phyloP scores from a whole-genome alignment of 2,888 invertebrate species.

The Mythimna albipuncta region DNA sequence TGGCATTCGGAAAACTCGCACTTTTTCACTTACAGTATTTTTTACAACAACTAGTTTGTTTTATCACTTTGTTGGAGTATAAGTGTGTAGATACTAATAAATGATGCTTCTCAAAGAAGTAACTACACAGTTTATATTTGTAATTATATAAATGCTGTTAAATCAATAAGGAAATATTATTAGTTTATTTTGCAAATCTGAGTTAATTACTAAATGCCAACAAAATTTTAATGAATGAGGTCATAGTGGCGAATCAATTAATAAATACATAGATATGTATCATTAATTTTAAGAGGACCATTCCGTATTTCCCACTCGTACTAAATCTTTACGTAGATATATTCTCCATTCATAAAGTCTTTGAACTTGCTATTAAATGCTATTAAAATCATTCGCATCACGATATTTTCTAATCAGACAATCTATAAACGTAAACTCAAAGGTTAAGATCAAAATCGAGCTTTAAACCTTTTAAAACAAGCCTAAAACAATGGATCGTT shows the following conservation, averaged over 20 bases:
- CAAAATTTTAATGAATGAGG: neutral
- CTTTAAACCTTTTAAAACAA: neutral
- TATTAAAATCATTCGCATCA: neutral
- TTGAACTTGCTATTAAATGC: neutral
- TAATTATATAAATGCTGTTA: conserved; percentile 2
- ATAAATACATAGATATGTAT: conserved; percentile 12
- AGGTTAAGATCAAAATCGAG: neutral
- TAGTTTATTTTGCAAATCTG: neutral
- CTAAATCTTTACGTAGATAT: neutral
- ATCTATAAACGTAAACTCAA: neutral
- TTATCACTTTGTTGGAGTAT: neutral
- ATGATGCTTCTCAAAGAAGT: neutral
- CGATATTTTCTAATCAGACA: neutral
- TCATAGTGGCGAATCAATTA: conserved; percentile 9
- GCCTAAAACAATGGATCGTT: neutral
- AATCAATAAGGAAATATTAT: neutral
- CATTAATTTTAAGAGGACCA: neutral
- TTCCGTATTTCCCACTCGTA: neutral
- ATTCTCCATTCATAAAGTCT: neutral
- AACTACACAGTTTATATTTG: neutral
- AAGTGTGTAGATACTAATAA: neutral
- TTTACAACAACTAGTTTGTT: neutral
- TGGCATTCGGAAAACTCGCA: neutral
- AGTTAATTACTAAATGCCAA: neutral
- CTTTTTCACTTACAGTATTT: conserved; percentile 2